These are phyloP conservation scores for Drosophila neoperkinsi DNA, from an alignment of 2,888 invertebrate species.

Conservation along the genomic window DNA sequence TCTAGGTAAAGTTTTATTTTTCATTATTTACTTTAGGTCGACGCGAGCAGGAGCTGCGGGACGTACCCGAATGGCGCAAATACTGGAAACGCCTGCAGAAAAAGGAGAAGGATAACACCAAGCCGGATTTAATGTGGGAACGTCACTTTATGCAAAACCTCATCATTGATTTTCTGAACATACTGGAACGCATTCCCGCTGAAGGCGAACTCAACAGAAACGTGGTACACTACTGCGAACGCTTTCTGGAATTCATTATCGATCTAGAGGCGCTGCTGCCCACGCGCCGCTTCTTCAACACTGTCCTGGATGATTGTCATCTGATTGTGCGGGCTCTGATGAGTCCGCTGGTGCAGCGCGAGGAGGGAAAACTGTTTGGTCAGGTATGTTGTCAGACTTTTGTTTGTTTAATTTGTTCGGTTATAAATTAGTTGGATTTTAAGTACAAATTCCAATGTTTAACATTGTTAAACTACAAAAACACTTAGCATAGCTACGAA, in stretches of 20 bases:
- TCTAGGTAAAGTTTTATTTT: not conserved
- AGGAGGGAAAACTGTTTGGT: slow-evolving; percentile 95
- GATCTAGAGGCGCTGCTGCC: slow-evolving; percentile 98
- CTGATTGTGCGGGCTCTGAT: slow-evolving; percentile 95
- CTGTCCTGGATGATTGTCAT: slow-evolving; percentile 97
- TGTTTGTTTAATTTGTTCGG: slow-evolving; percentile 42
- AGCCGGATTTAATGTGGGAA: slow-evolving; percentile 91
- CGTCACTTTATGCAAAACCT: slow-evolving; percentile 91
- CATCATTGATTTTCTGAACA: slow-evolving; percentile 94
- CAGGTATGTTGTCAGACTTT: slow-evolving; percentile 89
- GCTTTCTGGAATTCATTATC: slow-evolving; percentile 97
- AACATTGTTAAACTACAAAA: slow-evolving; percentile 70
- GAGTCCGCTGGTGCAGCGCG: slow-evolving; percentile 89
- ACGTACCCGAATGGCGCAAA: slow-evolving; percentile 95
- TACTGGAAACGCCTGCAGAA: slow-evolving; percentile 96
- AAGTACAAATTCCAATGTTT: slow-evolving; percentile 77
- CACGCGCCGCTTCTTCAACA: slow-evolving; percentile 98
- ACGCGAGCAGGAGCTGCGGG: slow-evolving; percentile 93
- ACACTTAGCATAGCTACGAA: slow-evolving; percentile 56
- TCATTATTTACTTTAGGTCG: slow-evolving; percentile 87
- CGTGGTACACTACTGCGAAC: slow-evolving; percentile 93
- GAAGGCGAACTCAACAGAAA: slow-evolving; percentile 87
- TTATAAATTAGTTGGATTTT: slow-evolving; percentile 57
- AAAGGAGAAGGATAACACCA: slow-evolving; percentile 88
- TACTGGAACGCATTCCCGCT: slow-evolving; percentile 91